Evolutionary conservation across 1,140 invertebrate genomes (phyloP).

Genomic region (Drosophila bocki): DNA sequence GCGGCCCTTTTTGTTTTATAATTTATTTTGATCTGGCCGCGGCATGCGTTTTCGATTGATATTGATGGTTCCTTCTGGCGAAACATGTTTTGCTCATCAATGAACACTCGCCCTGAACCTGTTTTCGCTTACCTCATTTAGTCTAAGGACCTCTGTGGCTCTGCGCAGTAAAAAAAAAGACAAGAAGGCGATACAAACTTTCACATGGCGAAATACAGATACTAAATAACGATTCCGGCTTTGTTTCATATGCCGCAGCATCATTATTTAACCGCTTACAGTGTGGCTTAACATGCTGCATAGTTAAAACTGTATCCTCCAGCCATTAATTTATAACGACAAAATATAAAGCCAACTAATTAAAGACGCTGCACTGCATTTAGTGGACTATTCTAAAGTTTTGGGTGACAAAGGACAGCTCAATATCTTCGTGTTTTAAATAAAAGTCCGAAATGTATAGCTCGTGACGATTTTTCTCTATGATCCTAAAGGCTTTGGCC

Average conservation of each 20-base stretch:
- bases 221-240: constrained; percentile 38
- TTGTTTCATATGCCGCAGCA: constrained; percentile 38
- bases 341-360: constrained; percentile 11
- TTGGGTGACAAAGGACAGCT: constrained; percentile 23
- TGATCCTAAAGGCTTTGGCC: constrained; percentile 13
- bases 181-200: constrained; percentile 45
- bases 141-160: constrained; percentile 34
- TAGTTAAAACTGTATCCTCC: constrained; percentile 1
- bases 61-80: constrained; percentile 55
- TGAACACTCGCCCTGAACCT: constrained; percentile 43
- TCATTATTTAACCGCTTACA: constrained; percentile 34
- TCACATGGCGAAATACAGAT: constrained; percentile 30
- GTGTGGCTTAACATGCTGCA: constrained; percentile 12
- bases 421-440: constrained; percentile 29
- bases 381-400: constrained; percentile 27
- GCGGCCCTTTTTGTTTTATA: constrained; percentile 60
- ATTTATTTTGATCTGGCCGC: constrained; percentile 59
- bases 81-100: constrained; percentile 60
- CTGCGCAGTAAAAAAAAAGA: constrained; percentile 26
- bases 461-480: constrained; percentile 12
- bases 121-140: constrained; percentile 38
- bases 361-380: constrained; percentile 6
- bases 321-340: constrained; percentile 26
- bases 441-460: constrained; percentile 30
- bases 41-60: constrained; percentile 59